Percentiles rank a stretch among this genome's conserved stretches.
Evolutionary conservation across 2,888 invertebrate species (phyloP).

Genomic region (Omphaloscelis lunosa): DNA sequence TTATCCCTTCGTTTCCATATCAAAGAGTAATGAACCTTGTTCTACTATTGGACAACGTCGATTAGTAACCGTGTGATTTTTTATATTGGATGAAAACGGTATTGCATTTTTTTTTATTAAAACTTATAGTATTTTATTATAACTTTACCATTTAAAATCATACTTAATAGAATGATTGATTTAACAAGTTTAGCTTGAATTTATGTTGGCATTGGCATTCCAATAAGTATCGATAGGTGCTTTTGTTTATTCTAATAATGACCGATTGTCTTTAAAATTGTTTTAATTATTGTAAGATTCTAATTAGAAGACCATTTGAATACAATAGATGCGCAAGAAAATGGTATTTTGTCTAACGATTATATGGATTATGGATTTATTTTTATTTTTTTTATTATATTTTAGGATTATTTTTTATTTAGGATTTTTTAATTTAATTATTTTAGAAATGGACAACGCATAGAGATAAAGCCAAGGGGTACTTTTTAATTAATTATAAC

Average conservation of each 20-base stretch:
- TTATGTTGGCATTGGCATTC: neutral
- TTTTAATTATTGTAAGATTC: constrained; percentile 49
- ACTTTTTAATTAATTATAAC: constrained; percentile 78
- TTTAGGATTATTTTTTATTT: no score
- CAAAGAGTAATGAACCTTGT: constrained; percentile 91
- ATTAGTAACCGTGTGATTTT: constrained; percentile 88
- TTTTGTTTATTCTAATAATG: constrained; percentile 24
- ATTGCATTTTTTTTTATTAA: constrained; percentile 24
- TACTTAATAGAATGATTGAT: constrained; percentile 8
- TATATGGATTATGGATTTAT: no score
- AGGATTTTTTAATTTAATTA: neutral
- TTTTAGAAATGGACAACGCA: constrained; percentile 1
- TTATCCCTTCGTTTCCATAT: constrained; percentile 90
- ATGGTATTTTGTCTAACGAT: neutral
- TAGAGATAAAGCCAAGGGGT: constrained; percentile 64
- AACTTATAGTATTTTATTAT: neutral
- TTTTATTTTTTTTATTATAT: no score
- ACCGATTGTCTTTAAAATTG: constrained; percentile 1
- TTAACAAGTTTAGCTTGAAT: constrained; percentile 6
- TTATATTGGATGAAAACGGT: constrained; percentile 43
- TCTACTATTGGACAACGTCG: constrained; percentile 85
- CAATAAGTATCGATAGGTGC: constrained; percentile 23
- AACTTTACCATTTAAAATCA: constrained; percentile 6
- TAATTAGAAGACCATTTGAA: constrained; percentile 47
- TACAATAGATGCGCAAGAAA: neutral